Evolutionary conservation across 1,140 invertebrate genomes (phyloP), one percentile per base, ranked within the genome.

Genomic region (Bombus affinis): DNA sequence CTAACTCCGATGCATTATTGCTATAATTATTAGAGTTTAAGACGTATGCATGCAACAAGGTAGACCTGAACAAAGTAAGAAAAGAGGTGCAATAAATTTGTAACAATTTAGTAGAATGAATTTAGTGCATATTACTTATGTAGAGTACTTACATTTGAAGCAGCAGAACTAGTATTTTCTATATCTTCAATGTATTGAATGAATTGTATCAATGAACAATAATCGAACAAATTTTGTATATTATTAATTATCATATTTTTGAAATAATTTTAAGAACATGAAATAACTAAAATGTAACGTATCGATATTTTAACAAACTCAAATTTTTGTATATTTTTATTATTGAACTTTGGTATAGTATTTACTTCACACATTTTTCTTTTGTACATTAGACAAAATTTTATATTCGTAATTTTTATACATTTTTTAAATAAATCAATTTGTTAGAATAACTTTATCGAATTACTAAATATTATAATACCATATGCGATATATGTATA

Each of bases 381-480:
- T 44, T 82, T 62, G 47, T 85, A 66, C 37, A 71, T 86, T 62
- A n/a, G 65, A 37, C 44, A n/a, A 86, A 70, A 77, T 79, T 89
- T 89, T 89, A 88, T 89, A 83, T 89, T 90, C 78, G 86, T 59
- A 72, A 90, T 42, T 91, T 92, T 91, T 92, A 91, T 93, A 92
- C 68, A 91, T 82, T 92, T 92, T 92, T 91, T 90, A 89, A 92
- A 92, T 92, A 93, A 93, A 93, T 86, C 77, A 18, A 92, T 91
- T 89, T 91, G 85, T 92, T 92, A 86, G 80, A 86, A 78, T 47
- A 57, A 79, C 35, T 47, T 76, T 71, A 77, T 37, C n/a, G 71
- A 70, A 53, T 85, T 87, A 74, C 47, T 73, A 47, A 78, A 62
- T 25, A 73, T 81, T 32, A n/a, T 65, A 53, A 44, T 28, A 15